phyloP scores from a whole-genome alignment of 2,888 invertebrate genomes.

The Nezara viridula region DNA sequence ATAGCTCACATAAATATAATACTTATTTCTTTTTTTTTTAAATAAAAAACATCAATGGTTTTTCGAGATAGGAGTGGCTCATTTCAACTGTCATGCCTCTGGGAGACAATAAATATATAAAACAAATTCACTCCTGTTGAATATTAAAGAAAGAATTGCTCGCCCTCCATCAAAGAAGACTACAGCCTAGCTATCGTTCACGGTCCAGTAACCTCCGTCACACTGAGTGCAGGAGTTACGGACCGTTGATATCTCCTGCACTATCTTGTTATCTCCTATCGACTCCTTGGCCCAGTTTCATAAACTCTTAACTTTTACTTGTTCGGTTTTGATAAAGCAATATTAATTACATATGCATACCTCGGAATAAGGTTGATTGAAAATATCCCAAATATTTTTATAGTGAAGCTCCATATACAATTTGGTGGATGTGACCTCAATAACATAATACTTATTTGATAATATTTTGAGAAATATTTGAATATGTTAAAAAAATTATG shows the following conservation, averaged over 20 bases:
- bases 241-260: neutral
- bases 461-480: too few relatives aligned
- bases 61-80: too few relatives aligned
- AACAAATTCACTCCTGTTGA: neutral
- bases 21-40: too few relatives aligned
- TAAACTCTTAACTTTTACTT: slow-evolving; percentile 9
- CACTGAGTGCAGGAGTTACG: neutral
- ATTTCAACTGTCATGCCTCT: too few relatives aligned
- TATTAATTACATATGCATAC: neutral
- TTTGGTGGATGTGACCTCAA: too few relatives aligned
- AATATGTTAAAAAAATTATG: too few relatives aligned
- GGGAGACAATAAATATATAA: too few relatives aligned
- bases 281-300: slow-evolving; percentile 11
- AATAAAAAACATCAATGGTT: too few relatives aligned
- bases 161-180: neutral
- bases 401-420: neutral
- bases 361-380: neutral
- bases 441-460: too few relatives aligned
- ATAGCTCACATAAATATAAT: too few relatives aligned
- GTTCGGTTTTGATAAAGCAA: neutral
- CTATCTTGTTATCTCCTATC: neutral
- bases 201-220: slow-evolving; percentile 1
- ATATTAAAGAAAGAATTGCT: neutral
- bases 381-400: neutral
- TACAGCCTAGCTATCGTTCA: neutral